phyloP scores from a whole-genome alignment of 2,888 invertebrate species.

The Drosophila multiciliata region DNA sequence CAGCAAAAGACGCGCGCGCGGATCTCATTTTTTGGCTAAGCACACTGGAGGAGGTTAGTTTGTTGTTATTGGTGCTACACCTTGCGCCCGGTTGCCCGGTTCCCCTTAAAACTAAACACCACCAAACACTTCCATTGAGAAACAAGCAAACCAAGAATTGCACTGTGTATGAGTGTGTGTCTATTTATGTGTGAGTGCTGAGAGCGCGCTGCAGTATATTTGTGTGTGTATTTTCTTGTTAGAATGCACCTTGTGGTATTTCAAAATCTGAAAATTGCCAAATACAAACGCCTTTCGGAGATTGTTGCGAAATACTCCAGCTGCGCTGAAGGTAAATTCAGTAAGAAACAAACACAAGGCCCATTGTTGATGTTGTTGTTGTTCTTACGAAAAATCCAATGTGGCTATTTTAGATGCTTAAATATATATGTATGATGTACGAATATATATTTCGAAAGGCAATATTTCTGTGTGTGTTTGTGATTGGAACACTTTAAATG shows the following conservation, averaged over 20 bases:
- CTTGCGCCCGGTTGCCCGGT: slow-evolving; percentile 39
- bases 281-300: slow-evolving; percentile 73
- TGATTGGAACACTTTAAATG: slow-evolving; percentile 56
- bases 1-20: slow-evolving; percentile 43
- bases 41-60: slow-evolving; percentile 60
- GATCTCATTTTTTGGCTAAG: slow-evolving; percentile 37
- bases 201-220: slow-evolving; percentile 31
- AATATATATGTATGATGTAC: slow-evolving; percentile 22
- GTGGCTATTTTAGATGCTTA: slow-evolving; percentile 67
- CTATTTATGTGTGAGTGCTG: slow-evolving; percentile 38
- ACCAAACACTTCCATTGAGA: slow-evolving; percentile 63
- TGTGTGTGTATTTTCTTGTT: slow-evolving; percentile 55
- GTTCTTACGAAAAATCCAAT: slow-evolving; percentile 72
- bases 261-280: slow-evolving; percentile 79
- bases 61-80: slow-evolving; percentile 43
- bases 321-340: slow-evolving; percentile 74
- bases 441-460: slow-evolving; percentile 51
- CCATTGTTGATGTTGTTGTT: slow-evolving; percentile 57
- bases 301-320: slow-evolving; percentile 78
- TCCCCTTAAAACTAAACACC: slow-evolving; percentile 31
- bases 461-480: slow-evolving; percentile 24
- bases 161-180: slow-evolving; percentile 46
- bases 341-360: slow-evolving; percentile 64
- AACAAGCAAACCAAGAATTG: slow-evolving; percentile 73
- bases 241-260: slow-evolving; percentile 81